Base-by-base conservation (phyloP, 2,797 vertebrate species). In the Chiloscyllium punctatum region DNA sequence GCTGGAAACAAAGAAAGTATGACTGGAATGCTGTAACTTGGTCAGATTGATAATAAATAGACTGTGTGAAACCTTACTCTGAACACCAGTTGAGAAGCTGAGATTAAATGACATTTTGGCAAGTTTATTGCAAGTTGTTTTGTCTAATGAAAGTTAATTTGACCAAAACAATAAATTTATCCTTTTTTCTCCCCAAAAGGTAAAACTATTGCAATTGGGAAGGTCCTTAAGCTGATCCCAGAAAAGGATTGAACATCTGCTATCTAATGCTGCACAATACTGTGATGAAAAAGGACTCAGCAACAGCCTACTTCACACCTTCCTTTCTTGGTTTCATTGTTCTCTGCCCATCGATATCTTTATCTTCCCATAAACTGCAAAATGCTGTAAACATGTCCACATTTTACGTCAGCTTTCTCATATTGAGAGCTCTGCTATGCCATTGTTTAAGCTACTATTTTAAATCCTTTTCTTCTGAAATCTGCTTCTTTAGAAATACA, bases 381-480 rank as follows among this genome's bases (percentile, higher is more conserved):
- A 98, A 97, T 98, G 98, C 98, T 98, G 97, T 98, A 97, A 95
- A 95, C 84, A 98, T 97, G 98, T 99, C 98, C 98, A 99, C 98
- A 98, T 98, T 97, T 95, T 95, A 97, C 98, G 98, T 98, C 98
- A 98, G 99, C 99, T 99, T 99, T 99, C 99, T 99, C 99, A 99
- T 99, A 99, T 99, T 99, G 99, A 99, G 99, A 99, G 99, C 99
- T 99, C 98, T 98, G 98, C 98, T 99, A 99, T 99, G 98, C 98
- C 98, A 99, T 98, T 98, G 98, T 98, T 98, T 98, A 98, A 97
- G 98, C 98, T 97, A 96, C 96, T 96, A 37, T 51, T 96, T 97
- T 97, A 97, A 96, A 96, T 95, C 77, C 82, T 69, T 84, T 96
- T 96, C 96, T 96, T 97, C 96, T 96, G 97, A 97, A 98, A 97